Percentiles rank a stretch among this genome's conserved stretches.
These are phyloP conservation scores for Acipenser ruthenus DNA, from an alignment of 2,797 vertebrate species.

Conservation along the genomic window DNA sequence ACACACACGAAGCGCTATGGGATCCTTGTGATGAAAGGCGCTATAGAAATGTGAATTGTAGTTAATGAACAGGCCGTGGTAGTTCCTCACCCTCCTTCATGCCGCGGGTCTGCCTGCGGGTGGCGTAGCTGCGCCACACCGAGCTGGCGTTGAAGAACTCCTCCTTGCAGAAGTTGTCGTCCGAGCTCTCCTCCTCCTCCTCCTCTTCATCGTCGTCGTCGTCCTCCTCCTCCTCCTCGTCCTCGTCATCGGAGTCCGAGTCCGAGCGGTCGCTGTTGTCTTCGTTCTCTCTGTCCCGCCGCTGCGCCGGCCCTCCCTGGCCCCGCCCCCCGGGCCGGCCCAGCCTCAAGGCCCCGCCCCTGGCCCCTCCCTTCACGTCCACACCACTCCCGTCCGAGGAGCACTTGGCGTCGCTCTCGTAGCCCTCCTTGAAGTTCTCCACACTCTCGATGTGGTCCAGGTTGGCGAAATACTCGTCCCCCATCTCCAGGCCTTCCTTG, in stretches of 20 bases:
- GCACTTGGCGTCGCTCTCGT: constrained; percentile 89
- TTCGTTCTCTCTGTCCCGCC: constrained; percentile 56
- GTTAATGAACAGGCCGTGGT: no score
- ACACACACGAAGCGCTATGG: no score
- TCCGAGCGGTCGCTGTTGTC: constrained; percentile 52
- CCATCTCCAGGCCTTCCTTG: constrained; percentile 96
- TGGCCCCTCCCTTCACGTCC: constrained; percentile 64
- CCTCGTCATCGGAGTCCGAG: constrained; percentile 52
- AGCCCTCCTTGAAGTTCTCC: constrained; percentile 97
- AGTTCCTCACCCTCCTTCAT: constrained; percentile 69
- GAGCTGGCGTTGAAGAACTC: constrained; percentile 76
- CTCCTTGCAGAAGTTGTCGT: constrained; percentile 89
- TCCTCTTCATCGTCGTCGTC: constrained; percentile 76
- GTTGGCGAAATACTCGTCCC: constrained; percentile 95
- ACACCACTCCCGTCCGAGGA: constrained; percentile 93
- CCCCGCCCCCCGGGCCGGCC: not conserved
- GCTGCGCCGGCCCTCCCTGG: not conserved
- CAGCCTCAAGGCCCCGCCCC: not conserved
- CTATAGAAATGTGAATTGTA: no score
- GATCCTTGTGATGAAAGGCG: no score
- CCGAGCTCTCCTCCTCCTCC: constrained; percentile 85
- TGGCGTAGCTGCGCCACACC: constrained; percentile 93
- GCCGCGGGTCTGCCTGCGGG: constrained; percentile 83
- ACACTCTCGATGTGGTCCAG: constrained; percentile 97
- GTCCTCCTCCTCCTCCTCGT: constrained; percentile 58